Percentiles rank a stretch among this genome's conserved stretches.
These are phyloP conservation scores for Drosophila melanocephala DNA, from an alignment of 2,888 invertebrate genomes.

Conservation along the genomic window DNA sequence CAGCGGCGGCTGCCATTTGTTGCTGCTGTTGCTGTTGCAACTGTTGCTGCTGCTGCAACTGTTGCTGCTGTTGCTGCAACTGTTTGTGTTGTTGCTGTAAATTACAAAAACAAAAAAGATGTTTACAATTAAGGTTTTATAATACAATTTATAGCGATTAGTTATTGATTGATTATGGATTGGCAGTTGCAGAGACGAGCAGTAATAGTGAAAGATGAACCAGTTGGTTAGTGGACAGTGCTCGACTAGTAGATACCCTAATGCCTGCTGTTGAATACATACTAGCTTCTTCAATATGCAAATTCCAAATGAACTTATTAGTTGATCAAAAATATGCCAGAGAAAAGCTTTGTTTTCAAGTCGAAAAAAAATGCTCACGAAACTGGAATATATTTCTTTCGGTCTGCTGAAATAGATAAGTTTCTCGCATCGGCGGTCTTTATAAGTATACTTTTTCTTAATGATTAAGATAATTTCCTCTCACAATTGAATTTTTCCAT, in stretches of 20 bases:
- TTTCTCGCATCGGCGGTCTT: background rate
- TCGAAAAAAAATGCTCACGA: background rate
- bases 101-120: constrained; percentile 5
- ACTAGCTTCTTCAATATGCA: background rate
- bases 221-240: background rate
- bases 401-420: background rate
- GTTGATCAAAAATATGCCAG: background rate
- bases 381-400: background rate
- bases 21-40: constrained; percentile 61
- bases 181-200: background rate
- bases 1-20: constrained; percentile 41
- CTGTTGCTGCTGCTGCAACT: constrained; percentile 56
- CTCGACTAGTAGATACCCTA: background rate
- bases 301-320: background rate
- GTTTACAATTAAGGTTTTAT: background rate
- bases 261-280: background rate
- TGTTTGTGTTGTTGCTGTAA: constrained; percentile 79
- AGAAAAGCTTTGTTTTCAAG: background rate
- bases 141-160: background rate
- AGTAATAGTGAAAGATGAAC: constrained; percentile 1
- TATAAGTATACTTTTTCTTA: background rate
- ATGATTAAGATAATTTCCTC: background rate
- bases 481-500: background rate
- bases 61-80: constrained; percentile 66
- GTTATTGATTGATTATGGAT: background rate